Evolutionary conservation across 2,888 invertebrate genomes (phyloP), one percentile per base, ranked within the genome.

Genomic region (Athalia cordata): DNA sequence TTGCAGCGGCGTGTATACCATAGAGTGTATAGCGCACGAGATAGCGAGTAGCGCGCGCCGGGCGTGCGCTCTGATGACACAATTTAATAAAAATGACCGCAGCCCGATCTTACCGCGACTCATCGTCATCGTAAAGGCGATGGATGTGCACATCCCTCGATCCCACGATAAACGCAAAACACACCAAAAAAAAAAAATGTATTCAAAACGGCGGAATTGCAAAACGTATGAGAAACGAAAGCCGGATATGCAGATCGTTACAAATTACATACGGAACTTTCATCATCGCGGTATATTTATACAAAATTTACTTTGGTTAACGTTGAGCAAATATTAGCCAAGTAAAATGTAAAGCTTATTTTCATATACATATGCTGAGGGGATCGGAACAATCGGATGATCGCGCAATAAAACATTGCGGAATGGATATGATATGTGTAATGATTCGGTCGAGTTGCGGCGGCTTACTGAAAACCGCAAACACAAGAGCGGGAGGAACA

Each of bases 361-460:
- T 80, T 82, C 77, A 2, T 29, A 29, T 29, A 29, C 29, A 29
- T 29, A 29, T 29, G 29, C n/a, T 29, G 29, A 29, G 29, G 29
- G 29, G 79, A 78, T 45, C 79, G 85, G 85, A 86, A 86, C 85
- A 86, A 86, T 86, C 88, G 88, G 88, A 87, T 88, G 87, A 88
- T 87, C 87, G 87, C 86, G 83, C 89, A 87, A 89, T 89, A 86
- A 88, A 89, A 88, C 85, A 86, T 83, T 85, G 84, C 29, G 29
- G 29, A 29, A 29, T 29, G 29, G 29, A 29, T 29, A 29, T 29
- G 29, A 29, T 29, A 29, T 29, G 85, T 84, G 85, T 86, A 87
- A 87, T 87, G 86, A 87, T 86, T 85, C 83, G 83, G 81, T 82
- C 84, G 85, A 85, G 80, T 87, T 87, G 87, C 29, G 29, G 29